Conservation (phyloP, 2,888 invertebrate species). For the Syrphus vitripennis region DNA sequence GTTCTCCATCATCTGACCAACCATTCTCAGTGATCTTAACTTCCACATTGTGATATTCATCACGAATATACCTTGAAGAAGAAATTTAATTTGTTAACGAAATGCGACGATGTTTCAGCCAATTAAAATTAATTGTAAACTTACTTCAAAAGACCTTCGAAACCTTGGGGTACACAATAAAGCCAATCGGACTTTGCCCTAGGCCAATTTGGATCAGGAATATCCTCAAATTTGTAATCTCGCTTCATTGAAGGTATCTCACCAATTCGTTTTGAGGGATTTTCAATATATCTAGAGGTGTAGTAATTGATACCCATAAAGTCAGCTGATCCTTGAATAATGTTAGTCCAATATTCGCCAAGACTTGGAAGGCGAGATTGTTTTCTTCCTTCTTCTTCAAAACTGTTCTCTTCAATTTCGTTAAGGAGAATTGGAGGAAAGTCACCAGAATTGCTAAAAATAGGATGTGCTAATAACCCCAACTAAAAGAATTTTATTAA, state of each 20-base stretch:
- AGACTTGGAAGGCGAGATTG: slow-evolving; percentile 75
- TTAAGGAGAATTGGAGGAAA: slow-evolving; percentile 77
- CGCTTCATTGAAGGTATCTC: slow-evolving; percentile 82
- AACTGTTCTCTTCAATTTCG: slow-evolving; percentile 76
- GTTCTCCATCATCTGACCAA: slow-evolving; percentile 81
- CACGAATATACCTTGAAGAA: slow-evolving; percentile 81
- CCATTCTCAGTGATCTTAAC: slow-evolving; percentile 85
- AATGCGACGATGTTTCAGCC: too few species aligned
- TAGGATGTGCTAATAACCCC: slow-evolving; percentile 79
- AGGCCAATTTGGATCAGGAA: slow-evolving; percentile 75
- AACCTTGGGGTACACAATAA: not conserved
- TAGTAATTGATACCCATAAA: slow-evolving; percentile 77
- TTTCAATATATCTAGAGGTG: slow-evolving; percentile 73
- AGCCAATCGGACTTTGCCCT: slow-evolving; percentile 74
- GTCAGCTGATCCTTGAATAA: slow-evolving; percentile 75
- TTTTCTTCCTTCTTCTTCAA: slow-evolving; percentile 75
- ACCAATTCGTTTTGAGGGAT: slow-evolving; percentile 71
- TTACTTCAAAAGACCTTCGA: slow-evolving; percentile 4
- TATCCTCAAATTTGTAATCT: slow-evolving; percentile 78
- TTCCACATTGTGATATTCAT: slow-evolving; percentile 82
- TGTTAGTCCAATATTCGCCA: slow-evolving; percentile 67
- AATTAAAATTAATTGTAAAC: slow-evolving; percentile 5
- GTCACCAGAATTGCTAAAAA: slow-evolving; percentile 76
- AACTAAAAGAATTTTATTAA: slow-evolving; percentile 73
- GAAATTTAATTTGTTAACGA: not conserved